Conservation (phyloP, 2,888 invertebrate species). For the Eulithis prunata region DNA sequence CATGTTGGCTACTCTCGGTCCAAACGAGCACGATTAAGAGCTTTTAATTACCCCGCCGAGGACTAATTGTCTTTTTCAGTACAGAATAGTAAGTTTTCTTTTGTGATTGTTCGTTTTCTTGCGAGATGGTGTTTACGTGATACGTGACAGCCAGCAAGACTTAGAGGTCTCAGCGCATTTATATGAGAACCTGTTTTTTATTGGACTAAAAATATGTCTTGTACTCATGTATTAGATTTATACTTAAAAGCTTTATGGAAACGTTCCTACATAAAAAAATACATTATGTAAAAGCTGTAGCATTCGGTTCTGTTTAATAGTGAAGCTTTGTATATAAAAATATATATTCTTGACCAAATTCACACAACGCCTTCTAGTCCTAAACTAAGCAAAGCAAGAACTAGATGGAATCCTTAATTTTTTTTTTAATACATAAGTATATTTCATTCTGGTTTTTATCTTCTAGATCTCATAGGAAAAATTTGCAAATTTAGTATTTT, state of each 20-base stretch:
- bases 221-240: constrained; percentile 22
- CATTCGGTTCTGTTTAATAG: no score
- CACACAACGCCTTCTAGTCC: no score
- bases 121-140: constrained; percentile 16
- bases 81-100: constrained; percentile 26
- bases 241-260: not conserved
- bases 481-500: no score
- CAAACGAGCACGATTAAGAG: constrained; percentile 21
- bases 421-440: not conserved
- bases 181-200: constrained; percentile 25
- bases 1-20: constrained; percentile 10
- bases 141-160: constrained; percentile 22
- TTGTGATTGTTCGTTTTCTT: constrained; percentile 28
- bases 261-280: no score
- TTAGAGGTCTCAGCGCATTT: constrained; percentile 12
- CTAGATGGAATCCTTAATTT: no score
- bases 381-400: no score
- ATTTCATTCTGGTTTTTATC: not conserved
- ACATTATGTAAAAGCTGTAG: no score
- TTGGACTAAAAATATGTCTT: constrained; percentile 15
- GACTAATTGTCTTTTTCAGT: constrained; percentile 29
- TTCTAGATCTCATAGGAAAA: not conserved
- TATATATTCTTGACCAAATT: no score
- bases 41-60: constrained; percentile 25
- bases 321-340: no score